Evolutionary conservation across 2,888 invertebrate species (phyloP).

Genomic region (Alviniconcha strummeri): DNA sequence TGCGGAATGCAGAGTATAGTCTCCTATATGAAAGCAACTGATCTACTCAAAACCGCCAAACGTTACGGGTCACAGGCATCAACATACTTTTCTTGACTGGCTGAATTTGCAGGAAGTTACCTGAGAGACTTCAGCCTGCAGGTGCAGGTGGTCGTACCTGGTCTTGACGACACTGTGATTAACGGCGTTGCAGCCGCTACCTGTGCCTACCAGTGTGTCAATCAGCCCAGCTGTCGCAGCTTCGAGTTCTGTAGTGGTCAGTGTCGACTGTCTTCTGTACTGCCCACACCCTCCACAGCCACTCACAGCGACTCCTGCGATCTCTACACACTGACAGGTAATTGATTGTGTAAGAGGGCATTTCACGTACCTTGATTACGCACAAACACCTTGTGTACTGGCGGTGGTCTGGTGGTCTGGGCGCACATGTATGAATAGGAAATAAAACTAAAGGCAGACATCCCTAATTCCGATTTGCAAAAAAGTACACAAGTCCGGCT

Average conservation of each 20-base stretch:
- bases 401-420: too few species aligned
- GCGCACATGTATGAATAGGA: too few species aligned
- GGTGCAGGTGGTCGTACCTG: constrained; percentile 32
- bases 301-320: constrained; percentile 19
- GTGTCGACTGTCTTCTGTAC: constrained; percentile 43
- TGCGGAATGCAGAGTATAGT: too few species aligned
- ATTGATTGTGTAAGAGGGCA: neutral
- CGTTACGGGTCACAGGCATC: too few species aligned
- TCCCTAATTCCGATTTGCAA: too few species aligned
- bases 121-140: constrained; percentile 46
- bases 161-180: constrained; percentile 39
- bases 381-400: too few species aligned
- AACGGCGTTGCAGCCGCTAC: constrained; percentile 39
- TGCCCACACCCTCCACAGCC: constrained; percentile 17
- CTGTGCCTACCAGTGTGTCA: constrained; percentile 55
- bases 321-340: constrained; percentile 25
- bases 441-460: too few species aligned
- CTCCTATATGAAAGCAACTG: too few species aligned
- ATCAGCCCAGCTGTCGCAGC: constrained; percentile 41
- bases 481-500: too few species aligned
- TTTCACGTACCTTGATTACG: too few species aligned
- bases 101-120: constrained; percentile 43
- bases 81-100: too few species aligned
- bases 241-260: constrained; percentile 51
- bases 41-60: too few species aligned